phyloP scores from a whole-genome alignment of 2,797 vertebrate genomes.

The Labeo calbasu region DNA sequence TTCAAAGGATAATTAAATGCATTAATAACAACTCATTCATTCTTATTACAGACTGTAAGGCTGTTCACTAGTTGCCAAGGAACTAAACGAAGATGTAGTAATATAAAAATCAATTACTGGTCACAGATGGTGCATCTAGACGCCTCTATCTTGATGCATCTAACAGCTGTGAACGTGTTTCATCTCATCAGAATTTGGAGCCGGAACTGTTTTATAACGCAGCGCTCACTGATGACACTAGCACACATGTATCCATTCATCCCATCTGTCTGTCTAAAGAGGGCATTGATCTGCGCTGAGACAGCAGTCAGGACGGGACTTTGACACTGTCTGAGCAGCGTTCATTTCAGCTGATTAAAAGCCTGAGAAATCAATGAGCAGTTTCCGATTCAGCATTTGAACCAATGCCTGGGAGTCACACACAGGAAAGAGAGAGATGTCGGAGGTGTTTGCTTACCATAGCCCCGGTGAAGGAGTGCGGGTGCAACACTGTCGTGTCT shows the following conservation, averaged over 20 bases:
- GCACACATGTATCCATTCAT: conserved; percentile 18
- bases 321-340: conserved; percentile 65
- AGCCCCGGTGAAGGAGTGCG: conserved; percentile 75
- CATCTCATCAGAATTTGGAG: not conserved
- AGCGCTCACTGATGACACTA: conserved; percentile 15
- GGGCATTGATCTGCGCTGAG: conserved; percentile 51
- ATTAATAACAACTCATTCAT: not conserved
- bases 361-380: conserved; percentile 68
- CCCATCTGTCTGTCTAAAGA: conserved; percentile 46
- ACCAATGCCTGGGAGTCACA: not conserved
- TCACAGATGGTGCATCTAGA: not conserved
- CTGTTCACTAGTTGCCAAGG: not conserved
- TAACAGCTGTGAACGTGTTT: not conserved
- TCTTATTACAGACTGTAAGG: not conserved
- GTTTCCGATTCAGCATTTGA: conserved; percentile 64
- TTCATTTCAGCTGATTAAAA: conserved; percentile 65
- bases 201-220: not conserved
- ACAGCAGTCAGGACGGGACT: conserved; percentile 59
- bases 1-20: not conserved
- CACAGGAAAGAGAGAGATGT: not conserved
- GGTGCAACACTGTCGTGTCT: conserved; percentile 67
- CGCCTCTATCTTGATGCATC: not conserved
- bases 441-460: conserved; percentile 72
- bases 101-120: conserved; percentile 1
- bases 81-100: not conserved